phyloP scores from a whole-genome alignment of 1,140 invertebrate species.

The Zelostemma sp. region DNA sequence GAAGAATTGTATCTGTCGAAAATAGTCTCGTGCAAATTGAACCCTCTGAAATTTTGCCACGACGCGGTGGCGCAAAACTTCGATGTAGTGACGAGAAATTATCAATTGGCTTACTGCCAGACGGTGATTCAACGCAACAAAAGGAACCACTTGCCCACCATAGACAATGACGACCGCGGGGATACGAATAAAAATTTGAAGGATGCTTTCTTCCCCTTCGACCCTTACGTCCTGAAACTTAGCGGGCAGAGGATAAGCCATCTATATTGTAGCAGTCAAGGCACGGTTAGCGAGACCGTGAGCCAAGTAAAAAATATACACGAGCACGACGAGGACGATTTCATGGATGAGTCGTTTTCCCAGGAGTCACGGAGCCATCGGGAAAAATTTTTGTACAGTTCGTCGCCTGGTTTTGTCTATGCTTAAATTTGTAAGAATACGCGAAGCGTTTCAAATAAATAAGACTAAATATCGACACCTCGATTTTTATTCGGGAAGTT shows the following conservation, averaged over 20 bases:
- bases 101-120: conserved; percentile 94
- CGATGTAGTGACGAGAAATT: conserved; percentile 84
- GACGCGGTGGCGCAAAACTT: conserved; percentile 85
- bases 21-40: conserved; percentile 85
- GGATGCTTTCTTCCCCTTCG: conserved; percentile 85
- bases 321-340: conserved; percentile 54
- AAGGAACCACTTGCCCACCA: conserved; percentile 74
- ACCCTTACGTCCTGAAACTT: conserved; percentile 78
- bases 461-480: conserved; percentile 2
- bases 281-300: conserved; percentile 28
- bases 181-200: conserved; percentile 64
- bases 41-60: conserved; percentile 86
- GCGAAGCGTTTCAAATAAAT: neutral
- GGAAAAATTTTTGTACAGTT: conserved; percentile 58
- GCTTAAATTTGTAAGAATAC: conserved; percentile 22
- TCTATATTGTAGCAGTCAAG: conserved; percentile 63
- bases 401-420: conserved; percentile 57
- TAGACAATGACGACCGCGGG: conserved; percentile 64
- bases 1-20: conserved; percentile 85
- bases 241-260: conserved; percentile 64
- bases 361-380: conserved; percentile 29
- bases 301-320: conserved; percentile 29
- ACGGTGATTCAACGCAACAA: conserved; percentile 89
- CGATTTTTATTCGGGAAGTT: no score
- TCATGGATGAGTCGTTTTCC: conserved; percentile 57